Evolutionary conservation across 2,888 invertebrate genomes (phyloP), one percentile per base, ranked within the genome.

Genomic region (Cactoblastis cactorum): DNA sequence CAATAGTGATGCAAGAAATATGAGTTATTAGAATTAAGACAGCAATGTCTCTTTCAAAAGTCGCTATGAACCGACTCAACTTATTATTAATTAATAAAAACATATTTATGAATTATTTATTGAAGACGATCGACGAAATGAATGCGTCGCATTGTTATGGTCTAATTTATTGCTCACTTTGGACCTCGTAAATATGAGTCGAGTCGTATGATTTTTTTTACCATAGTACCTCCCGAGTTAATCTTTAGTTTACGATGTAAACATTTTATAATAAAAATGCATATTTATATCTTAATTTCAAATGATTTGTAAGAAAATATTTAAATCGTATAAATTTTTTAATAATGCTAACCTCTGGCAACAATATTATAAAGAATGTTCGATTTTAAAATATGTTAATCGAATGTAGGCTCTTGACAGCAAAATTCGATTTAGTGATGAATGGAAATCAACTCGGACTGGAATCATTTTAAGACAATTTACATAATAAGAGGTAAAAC

Each of bases 11-110:
- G 61, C 61, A 79, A 84, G 79, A 85, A 84, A 81, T 77, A 80
- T 77, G 74, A 78, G 76, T 80, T 74, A 77, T 72, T 74, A 74
- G 74, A 78, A 83, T 82, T 77, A 67, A 83, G 83, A 65, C 71
- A 74, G 59, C 56, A 53, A 53, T 46, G 45, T 41, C 68, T 71
- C 76, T 73, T 72, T 67, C 66, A 52, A 32, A n/a, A 53, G 59
- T 62, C 68, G 66, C 67, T 71, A 71, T 69, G 61, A 63, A 59
- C 51, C 58, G 55, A 64, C 63, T 56, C 63, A 75, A 69, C 71
- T 77, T 70, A 75, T 80, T 80, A 78, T 77, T 81, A 80, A 82
- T 83, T 81, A 83, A 80, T 80, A 81, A 83, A 81, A 80, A 80
- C 70, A 70, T 74, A 67, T 63, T 76, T 73, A 81, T 85, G 70